Percentiles rank a stretch among this genome's conserved stretches.
phyloP scores from a whole-genome alignment of 2,888 invertebrate species.

The Megaustenia siamemsis region DNA sequence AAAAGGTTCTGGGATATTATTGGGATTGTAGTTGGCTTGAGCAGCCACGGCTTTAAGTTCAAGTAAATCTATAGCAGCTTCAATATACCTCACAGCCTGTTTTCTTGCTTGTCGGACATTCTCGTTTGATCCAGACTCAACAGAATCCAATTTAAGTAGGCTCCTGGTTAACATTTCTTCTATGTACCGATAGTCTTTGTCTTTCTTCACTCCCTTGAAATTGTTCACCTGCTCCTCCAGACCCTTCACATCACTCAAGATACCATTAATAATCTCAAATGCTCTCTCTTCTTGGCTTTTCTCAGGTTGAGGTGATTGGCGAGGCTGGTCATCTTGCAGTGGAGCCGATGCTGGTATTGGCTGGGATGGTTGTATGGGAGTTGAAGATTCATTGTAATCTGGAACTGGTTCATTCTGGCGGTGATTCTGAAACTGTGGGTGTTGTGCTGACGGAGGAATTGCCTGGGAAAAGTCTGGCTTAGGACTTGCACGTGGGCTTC shows the following conservation, averaged over 20 bases:
- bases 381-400: slow-evolving; percentile 30
- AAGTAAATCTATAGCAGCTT: slow-evolving; percentile 90
- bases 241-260: slow-evolving; percentile 70
- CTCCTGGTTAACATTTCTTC: slow-evolving; percentile 98
- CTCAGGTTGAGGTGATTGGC: slow-evolving; percentile 4
- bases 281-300: slow-evolving; percentile 58
- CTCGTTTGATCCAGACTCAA: slow-evolving; percentile 95
- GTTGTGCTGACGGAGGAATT: slow-evolving; percentile 38
- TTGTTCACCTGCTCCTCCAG: slow-evolving; percentile 71
- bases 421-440: slow-evolving; percentile 19
- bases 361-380: background rate
- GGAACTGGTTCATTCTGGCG: slow-evolving; percentile 26
- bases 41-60: slow-evolving; percentile 82
- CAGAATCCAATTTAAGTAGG: slow-evolving; percentile 90
- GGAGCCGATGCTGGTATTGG: slow-evolving; percentile 42
- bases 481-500: slow-evolving; percentile 45
- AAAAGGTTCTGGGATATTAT: background rate
- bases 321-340: slow-evolving; percentile 27
- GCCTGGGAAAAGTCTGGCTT: slow-evolving; percentile 44
- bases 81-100: slow-evolving; percentile 92
- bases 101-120: slow-evolving; percentile 91
- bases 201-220: slow-evolving; percentile 79
- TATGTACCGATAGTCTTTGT: slow-evolving; percentile 90
- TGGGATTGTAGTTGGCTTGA: slow-evolving; percentile 11
- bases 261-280: slow-evolving; percentile 74